phyloP scores from a whole-genome alignment of 2,113 vertebrate genomes.

The Copsychus sechellarum region DNA sequence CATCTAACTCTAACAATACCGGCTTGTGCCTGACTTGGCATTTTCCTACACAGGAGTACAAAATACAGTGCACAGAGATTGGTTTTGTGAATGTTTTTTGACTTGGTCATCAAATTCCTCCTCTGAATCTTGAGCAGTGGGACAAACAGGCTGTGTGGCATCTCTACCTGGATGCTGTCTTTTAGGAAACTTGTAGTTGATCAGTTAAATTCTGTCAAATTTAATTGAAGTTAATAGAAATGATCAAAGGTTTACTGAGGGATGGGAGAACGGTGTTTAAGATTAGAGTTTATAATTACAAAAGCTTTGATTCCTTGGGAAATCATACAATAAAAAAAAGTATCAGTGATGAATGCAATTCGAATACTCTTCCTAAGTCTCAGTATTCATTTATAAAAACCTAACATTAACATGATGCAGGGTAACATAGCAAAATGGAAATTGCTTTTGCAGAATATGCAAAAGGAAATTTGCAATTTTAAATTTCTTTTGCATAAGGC shows the following conservation, averaged over 20 bases:
- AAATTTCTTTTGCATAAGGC: background rate
- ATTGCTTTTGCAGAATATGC: background rate
- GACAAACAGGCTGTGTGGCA: background rate
- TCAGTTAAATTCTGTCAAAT: background rate
- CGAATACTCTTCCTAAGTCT: background rate
- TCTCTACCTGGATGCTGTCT: background rate
- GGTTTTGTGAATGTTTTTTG: background rate
- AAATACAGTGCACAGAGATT: background rate
- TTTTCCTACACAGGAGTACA: background rate
- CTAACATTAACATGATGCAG: background rate
- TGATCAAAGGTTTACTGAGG: background rate
- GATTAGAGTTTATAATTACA: background rate
- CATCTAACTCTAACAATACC: background rate
- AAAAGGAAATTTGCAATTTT: background rate
- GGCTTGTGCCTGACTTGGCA: background rate
- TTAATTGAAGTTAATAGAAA: background rate
- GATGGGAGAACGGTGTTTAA: background rate
- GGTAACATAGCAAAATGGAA: background rate
- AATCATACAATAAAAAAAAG: background rate
- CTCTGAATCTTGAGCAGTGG: background rate
- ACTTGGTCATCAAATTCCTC: background rate
- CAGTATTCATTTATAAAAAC: background rate
- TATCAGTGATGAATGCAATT: background rate
- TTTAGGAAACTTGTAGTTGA: background rate
- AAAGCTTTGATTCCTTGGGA: background rate